Evolutionary conservation across 2,888 invertebrate genomes (phyloP), one percentile per base, ranked within the genome.

Genomic region (Dynastes maya): DNA sequence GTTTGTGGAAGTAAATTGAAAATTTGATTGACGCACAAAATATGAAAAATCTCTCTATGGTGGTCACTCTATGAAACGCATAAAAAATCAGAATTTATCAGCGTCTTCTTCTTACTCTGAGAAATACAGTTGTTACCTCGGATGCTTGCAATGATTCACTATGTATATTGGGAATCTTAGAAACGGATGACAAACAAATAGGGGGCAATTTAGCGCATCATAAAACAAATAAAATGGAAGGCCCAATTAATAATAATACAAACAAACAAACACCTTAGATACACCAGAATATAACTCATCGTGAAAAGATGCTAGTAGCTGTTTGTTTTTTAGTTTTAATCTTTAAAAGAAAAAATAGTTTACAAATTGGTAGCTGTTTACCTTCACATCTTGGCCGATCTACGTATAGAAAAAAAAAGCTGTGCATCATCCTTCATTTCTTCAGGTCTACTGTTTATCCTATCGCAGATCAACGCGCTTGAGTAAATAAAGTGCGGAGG

Each of bases 401-500:
- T n/a, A 13, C 16, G 5, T 53, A 53, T 53, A 53, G 32, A 37
- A 37, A 16, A 53, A 53, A 53, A 53, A 53, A 2, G 16, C 53
- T 53, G 53, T 16, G 53, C n/a, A 53, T n/a, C 53, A 53, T 53
- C 53, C 53, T 53, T 53, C 53, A 53, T 53, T 53, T 53, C 53
- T 53, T 53, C 53, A 16, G 53, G 16, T 53, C 11, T 45, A 53
- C 0, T 16, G 53, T 53, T 53, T 53, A 53, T 16, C 53, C 53
- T 53, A 53, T 53, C 53, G 16, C 53, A 16, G 53, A 53, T 53
- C 16, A 53, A 53, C 53, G 53, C 53, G 16, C n/a, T 13, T 53
- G 53, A 11, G 53, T 53, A 53, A 53, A 53, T 53, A 53, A 53
- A 53, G 53, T 13, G 16, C 9, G n/a, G 53, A n/a, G 53, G n/a